phyloP scores from a whole-genome alignment of 2,113 vertebrate species.

The Diglossa brunneiventris region DNA sequence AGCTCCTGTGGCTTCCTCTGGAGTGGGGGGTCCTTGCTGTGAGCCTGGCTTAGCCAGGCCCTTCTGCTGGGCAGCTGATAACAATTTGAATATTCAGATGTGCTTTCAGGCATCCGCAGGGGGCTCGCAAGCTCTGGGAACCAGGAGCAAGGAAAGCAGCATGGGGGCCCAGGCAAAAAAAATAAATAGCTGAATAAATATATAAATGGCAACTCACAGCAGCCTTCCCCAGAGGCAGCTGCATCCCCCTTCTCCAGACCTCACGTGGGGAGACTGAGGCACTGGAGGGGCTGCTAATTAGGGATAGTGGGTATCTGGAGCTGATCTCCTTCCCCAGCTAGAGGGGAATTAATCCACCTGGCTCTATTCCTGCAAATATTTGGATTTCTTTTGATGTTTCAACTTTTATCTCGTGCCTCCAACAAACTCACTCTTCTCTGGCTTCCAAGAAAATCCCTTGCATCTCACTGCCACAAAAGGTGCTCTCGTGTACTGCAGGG shows the following conservation, averaged over 20 bases:
- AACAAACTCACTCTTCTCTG: neutral
- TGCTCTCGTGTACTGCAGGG: neutral
- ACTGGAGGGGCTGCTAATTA: conserved; percentile 22
- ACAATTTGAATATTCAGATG: conserved; percentile 72
- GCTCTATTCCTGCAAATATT: conserved; percentile 10
- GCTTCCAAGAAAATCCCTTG: neutral
- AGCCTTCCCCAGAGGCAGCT: neutral
- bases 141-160: conserved; percentile 55
- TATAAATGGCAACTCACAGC: neutral
- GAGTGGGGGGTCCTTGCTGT: conserved; percentile 10
- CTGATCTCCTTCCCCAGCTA: conserved; percentile 54
- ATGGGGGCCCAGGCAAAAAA: conserved; percentile 51
- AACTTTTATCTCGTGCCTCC: neutral
- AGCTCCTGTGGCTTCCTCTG: conserved; percentile 18
- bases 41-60: conserved; percentile 34
- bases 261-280: conserved; percentile 38
- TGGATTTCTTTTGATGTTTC: conserved; percentile 62
- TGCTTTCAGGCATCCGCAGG: conserved; percentile 66
- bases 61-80: conserved; percentile 74
- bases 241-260: conserved; percentile 15
- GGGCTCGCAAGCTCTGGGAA: conserved; percentile 24
- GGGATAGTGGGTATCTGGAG: conserved; percentile 41
- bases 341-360: conserved; percentile 31
- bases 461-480: neutral
- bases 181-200: conserved; percentile 63